phyloP scores from a whole-genome alignment of 2,888 invertebrate species.

The Trichogramma evanescens region DNA sequence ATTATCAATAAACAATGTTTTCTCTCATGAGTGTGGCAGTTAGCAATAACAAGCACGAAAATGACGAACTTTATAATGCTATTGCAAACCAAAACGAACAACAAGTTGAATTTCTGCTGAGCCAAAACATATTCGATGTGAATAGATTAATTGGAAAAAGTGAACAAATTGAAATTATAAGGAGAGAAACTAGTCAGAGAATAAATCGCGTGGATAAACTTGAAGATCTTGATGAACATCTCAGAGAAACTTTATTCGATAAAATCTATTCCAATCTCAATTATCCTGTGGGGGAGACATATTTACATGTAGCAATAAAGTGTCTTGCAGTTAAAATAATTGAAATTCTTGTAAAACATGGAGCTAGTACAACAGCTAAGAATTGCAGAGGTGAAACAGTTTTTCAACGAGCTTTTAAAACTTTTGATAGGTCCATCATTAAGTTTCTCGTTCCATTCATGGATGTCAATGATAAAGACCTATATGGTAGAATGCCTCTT shows the following conservation, averaged over 20 bases:
- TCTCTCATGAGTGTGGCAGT: not conserved
- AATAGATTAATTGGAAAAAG: not conserved
- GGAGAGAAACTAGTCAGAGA: too few species aligned
- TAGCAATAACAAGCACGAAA: not conserved
- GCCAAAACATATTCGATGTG: not conserved
- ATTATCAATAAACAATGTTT: not conserved
- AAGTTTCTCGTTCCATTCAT: not conserved
- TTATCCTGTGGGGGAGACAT: constrained; percentile 1
- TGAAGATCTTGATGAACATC: not conserved
- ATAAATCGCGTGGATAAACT: too few species aligned
- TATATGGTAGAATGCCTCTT: constrained; percentile 1
- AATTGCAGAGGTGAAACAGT: not conserved
- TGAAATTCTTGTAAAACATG: constrained; percentile 5
- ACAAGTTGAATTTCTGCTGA: not conserved
- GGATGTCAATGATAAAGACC: not conserved
- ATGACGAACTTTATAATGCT: not conserved
- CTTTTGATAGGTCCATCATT: constrained; percentile 7
- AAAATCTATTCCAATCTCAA: not conserved
- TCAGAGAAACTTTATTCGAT: too few species aligned
- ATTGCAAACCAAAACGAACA: not conserved
- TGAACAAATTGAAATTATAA: too few species aligned
- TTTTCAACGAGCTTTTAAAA: constrained; percentile 8
- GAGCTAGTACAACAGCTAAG: constrained; percentile 5
- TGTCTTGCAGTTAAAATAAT: not conserved
- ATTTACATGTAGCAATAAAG: constrained; percentile 9